Conservation (phyloP, 2,888 invertebrate species). For the Oligia strigilis region DNA sequence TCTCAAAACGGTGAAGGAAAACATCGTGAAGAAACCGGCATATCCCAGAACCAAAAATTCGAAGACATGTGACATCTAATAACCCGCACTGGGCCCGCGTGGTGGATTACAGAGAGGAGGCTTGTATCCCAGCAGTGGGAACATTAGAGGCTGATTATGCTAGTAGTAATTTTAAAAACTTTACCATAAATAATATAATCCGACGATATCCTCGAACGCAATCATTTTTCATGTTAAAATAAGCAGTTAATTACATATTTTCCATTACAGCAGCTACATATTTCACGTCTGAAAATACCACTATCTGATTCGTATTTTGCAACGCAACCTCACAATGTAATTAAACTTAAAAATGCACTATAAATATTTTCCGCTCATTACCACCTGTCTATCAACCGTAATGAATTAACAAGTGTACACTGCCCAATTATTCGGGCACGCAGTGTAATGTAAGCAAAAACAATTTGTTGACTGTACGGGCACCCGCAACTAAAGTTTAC, state of each 20-base stretch:
- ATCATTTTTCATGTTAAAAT: slow-evolving; percentile 8
- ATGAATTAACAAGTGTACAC: slow-evolving; percentile 62
- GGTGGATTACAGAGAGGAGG: too few species aligned
- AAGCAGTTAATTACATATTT: slow-evolving; percentile 32
- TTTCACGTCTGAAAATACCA: slow-evolving; percentile 31
- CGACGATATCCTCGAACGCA: background rate
- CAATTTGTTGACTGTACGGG: slow-evolving; percentile 67
- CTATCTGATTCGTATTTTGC: slow-evolving; percentile 3
- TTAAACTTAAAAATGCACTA: slow-evolving; percentile 46
- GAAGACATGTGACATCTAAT: too few species aligned
- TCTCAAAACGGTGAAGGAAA: too few species aligned
- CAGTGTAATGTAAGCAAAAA: slow-evolving; percentile 71
- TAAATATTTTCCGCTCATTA: slow-evolving; percentile 58
- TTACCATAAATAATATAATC: background rate
- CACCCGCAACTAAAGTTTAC: slow-evolving; percentile 63
- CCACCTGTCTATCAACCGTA: slow-evolving; percentile 50
- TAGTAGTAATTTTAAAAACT: background rate
- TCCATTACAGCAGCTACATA: slow-evolving; percentile 11
- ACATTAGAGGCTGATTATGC: too few species aligned
- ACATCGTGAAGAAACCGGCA: too few species aligned
- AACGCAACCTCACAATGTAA: slow-evolving; percentile 36
- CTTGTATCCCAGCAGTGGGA: too few species aligned
- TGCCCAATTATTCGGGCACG: slow-evolving; percentile 67
- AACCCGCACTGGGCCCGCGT: too few species aligned
- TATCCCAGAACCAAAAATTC: too few species aligned